Percentiles rank a stretch among this genome's conserved stretches.
Evolutionary conservation across 2,113 vertebrate genomes (phyloP).

Genomic region (Melanerpes aurifrons): DNA sequence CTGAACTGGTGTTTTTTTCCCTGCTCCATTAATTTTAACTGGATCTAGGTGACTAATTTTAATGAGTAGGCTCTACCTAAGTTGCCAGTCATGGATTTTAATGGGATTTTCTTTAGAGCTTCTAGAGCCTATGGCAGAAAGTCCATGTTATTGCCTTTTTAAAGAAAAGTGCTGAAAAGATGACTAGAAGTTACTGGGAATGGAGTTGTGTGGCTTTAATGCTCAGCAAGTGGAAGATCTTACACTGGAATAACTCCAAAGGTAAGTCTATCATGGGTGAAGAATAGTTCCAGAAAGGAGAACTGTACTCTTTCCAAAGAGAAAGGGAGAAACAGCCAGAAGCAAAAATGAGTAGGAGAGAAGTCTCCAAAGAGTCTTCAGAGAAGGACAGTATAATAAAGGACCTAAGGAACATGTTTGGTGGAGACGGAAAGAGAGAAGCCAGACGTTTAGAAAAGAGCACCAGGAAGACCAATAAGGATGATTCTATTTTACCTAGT

Average conservation of each 20-base stretch:
- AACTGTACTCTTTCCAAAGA: background rate
- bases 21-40: background rate
- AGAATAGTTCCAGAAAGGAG: background rate
- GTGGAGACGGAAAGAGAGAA: background rate
- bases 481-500: background rate
- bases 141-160: background rate
- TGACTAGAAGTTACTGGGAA: background rate
- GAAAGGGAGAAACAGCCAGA: background rate
- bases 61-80: background rate
- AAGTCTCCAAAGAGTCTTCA: background rate
- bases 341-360: background rate
- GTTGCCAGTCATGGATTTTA: background rate
- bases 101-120: background rate
- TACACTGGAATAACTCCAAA: background rate
- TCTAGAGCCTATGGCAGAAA: background rate
- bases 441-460: background rate
- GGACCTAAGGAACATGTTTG: background rate
- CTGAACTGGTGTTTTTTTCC: background rate
- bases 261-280: background rate
- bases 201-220: background rate
- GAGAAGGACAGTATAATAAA: background rate
- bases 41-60: conserved; percentile 18
- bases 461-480: background rate
- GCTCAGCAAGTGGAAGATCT: background rate
- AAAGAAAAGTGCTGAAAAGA: background rate